phyloP scores from a whole-genome alignment of 2,113 vertebrate genomes.

The Peromyscus maniculatus region DNA sequence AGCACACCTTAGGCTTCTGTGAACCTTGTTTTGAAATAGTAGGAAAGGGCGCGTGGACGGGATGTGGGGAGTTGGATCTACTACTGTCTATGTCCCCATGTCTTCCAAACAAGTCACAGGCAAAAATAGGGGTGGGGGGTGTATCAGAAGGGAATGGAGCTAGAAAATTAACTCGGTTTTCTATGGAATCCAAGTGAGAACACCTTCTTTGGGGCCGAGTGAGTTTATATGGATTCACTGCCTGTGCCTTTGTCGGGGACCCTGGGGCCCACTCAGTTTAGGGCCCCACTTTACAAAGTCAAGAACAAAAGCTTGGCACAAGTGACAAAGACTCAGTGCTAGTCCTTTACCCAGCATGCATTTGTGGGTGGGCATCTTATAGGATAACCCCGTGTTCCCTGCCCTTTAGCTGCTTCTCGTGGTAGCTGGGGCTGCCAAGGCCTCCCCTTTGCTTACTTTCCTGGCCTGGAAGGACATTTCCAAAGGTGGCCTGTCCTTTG shows the following conservation, averaged over 20 bases:
- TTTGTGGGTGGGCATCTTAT: not conserved
- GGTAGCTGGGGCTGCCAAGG: not conserved
- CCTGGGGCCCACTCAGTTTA: not conserved
- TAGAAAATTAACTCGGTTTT: not conserved
- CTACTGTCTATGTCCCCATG: not conserved
- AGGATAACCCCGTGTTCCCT: too few species aligned
- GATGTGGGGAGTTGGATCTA: rapidly evolving
- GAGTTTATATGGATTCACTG: not conserved
- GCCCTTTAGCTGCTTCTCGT: not conserved
- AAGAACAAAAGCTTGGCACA: not conserved
- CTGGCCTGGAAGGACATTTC: not conserved
- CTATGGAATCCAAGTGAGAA: not conserved
- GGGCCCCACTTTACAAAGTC: not conserved
- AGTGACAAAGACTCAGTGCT: rapidly evolving
- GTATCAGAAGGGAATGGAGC: not conserved
- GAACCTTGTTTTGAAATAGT: not conserved
- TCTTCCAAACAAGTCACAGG: not conserved
- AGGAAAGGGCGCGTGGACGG: not conserved
- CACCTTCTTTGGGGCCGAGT: not conserved
- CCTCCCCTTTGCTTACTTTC: not conserved
- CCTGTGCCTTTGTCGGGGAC: not conserved
- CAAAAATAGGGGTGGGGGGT: not conserved
- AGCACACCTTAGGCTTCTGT: rapidly evolving
- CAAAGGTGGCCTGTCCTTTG: not conserved
- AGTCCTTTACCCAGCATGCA: too few species aligned